Evolutionary conservation across 2,113 vertebrate genomes (phyloP).

Genomic region (Collichthys lucidus): DNA sequence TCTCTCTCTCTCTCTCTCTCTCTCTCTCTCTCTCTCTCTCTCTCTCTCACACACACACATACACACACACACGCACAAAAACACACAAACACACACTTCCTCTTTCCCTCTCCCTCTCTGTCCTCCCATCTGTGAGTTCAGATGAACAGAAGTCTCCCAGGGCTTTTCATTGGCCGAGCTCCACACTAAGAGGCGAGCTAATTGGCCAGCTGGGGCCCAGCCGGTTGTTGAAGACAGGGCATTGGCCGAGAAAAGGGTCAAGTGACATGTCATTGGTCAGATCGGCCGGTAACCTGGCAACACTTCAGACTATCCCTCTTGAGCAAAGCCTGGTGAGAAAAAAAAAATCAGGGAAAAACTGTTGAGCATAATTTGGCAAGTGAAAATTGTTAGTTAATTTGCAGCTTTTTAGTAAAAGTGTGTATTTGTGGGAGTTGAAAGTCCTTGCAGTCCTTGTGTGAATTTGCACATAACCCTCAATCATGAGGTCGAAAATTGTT

Average conservation of each 20-base stretch:
- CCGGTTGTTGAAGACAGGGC: slow-evolving; percentile 72
- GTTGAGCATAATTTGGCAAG: slow-evolving; percentile 52
- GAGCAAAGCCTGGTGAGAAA: slow-evolving; percentile 51
- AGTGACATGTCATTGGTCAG: slow-evolving; percentile 81
- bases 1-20: slow-evolving; percentile 12
- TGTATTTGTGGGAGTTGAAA: slow-evolving; percentile 16
- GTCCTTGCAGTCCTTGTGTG: slow-evolving; percentile 34
- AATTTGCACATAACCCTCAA: slow-evolving; percentile 52
- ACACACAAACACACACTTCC: neutral
- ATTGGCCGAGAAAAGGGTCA: slow-evolving; percentile 78
- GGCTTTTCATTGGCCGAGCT: slow-evolving; percentile 78
- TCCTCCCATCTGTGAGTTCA: slow-evolving; percentile 83
- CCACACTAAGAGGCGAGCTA: slow-evolving; percentile 79
- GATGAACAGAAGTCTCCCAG: slow-evolving; percentile 78
- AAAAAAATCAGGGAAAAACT: slow-evolving; percentile 18
- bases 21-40: slow-evolving; percentile 19
- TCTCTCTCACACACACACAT: slow-evolving; percentile 38
- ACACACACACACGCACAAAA: slow-evolving; percentile 35
- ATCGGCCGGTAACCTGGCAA: slow-evolving; percentile 71
- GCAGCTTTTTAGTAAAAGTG: slow-evolving; percentile 39
- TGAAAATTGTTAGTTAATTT: slow-evolving; percentile 54
- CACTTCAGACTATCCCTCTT: slow-evolving; percentile 61
- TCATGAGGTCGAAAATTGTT: slow-evolving; percentile 43
- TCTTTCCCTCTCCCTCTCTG: slow-evolving; percentile 44
- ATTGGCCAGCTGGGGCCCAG: slow-evolving; percentile 84